Conservation (phyloP, 2,113 vertebrate species). For the Pollimyrus isidori region DNA sequence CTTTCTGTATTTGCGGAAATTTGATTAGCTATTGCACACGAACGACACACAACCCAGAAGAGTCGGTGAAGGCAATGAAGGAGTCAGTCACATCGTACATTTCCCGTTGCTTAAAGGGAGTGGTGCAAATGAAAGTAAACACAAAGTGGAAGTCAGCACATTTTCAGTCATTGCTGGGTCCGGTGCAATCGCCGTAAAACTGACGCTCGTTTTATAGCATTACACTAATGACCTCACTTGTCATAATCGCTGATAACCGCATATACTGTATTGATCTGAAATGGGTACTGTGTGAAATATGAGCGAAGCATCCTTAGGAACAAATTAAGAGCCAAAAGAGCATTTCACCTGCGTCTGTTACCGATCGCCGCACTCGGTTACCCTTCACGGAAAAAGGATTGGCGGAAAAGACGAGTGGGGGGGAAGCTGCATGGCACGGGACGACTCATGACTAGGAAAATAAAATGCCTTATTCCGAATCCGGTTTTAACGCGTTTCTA, state of each 20-base stretch:
- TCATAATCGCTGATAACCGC: slow-evolving; percentile 34
- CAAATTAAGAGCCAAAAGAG: slow-evolving; percentile 32
- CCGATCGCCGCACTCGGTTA: slow-evolving; percentile 38
- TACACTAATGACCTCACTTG: slow-evolving; percentile 20
- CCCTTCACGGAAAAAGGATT: slow-evolving; percentile 55
- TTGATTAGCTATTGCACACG: neutral
- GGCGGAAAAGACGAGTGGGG: slow-evolving; percentile 36
- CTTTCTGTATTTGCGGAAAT: neutral
- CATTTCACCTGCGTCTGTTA: slow-evolving; percentile 40
- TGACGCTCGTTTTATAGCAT: neutral
- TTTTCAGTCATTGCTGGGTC: slow-evolving; percentile 6
- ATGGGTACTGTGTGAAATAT: slow-evolving; percentile 27
- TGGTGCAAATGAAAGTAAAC: slow-evolving; percentile 32
- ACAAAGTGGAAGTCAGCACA: slow-evolving; percentile 16
- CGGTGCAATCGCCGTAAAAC: neutral
- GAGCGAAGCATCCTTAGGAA: slow-evolving; percentile 30
- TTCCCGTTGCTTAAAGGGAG: slow-evolving; percentile 39
- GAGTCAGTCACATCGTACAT: slow-evolving; percentile 30
- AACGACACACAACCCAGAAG: neutral
- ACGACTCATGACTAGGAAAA: slow-evolving; percentile 46
- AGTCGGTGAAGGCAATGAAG: slow-evolving; percentile 19
- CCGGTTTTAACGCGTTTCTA: slow-evolving; percentile 44
- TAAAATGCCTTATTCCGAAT: slow-evolving; percentile 33
- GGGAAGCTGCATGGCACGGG: slow-evolving; percentile 30
- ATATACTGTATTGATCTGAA: slow-evolving; percentile 35